These are phyloP conservation scores for Mormyrops attenuatus DNA, from an alignment of 2,797 vertebrate species.

Conservation along the genomic window DNA sequence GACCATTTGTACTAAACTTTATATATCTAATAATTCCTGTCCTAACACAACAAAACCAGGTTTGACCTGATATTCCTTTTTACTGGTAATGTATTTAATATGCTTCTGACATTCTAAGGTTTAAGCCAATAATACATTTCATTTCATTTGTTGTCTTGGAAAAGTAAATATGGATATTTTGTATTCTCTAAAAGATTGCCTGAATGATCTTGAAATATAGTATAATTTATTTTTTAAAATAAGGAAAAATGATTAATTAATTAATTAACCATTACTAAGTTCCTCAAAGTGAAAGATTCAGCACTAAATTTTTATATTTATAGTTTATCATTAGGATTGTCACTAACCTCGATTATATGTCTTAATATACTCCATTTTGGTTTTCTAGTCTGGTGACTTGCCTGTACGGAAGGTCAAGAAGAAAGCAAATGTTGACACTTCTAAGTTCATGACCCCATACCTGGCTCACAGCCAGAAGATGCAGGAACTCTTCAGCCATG, in stretches of 20 bases:
- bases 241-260: background rate
- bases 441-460: conserved; percentile 97
- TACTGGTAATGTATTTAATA: background rate
- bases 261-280: background rate
- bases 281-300: background rate
- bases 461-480: conserved; percentile 95
- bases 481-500: conserved; percentile 88
- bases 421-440: conserved; percentile 81
- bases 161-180: background rate
- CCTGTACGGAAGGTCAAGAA: conserved; percentile 67
- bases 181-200: background rate
- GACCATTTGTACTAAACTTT: background rate
- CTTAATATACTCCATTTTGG: background rate
- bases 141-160: background rate
- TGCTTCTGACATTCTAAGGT: background rate
- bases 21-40: background rate
- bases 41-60: background rate
- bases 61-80: background rate
- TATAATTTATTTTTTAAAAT: background rate
- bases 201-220: background rate
- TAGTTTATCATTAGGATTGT: background rate
- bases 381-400: conserved; percentile 49
- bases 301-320: background rate
- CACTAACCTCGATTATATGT: background rate
- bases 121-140: background rate